phyloP scores from a whole-genome alignment of 2,797 vertebrate genomes.

The Oreonectes daqikongensis region DNA sequence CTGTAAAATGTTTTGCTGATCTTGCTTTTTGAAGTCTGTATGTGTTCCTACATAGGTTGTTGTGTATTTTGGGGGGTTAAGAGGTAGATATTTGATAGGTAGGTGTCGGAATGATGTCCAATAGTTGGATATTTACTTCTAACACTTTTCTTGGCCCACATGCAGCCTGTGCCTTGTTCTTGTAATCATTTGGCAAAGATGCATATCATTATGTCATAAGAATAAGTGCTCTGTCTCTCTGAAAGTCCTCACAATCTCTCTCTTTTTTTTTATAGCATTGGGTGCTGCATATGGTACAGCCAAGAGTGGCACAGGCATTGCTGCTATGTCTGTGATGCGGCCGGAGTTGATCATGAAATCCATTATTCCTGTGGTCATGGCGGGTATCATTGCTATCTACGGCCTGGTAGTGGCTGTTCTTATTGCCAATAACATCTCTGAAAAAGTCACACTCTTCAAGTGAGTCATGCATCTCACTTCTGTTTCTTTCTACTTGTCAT shows the following conservation, averaged over 20 bases:
- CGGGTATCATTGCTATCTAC: slow-evolving; percentile 98
- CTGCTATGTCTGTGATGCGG: slow-evolving; percentile 98
- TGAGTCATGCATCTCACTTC: slow-evolving; percentile 67
- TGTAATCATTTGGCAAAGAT: neutral
- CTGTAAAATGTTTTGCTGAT: slow-evolving; percentile 28
- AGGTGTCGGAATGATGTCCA: slow-evolving; percentile 13
- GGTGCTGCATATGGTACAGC: slow-evolving; percentile 98
- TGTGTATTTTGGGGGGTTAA: neutral
- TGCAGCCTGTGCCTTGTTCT: neutral
- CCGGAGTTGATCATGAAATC: slow-evolving; percentile 99
- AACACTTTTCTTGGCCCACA: slow-evolving; percentile 1
- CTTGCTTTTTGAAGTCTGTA: slow-evolving; percentile 20
- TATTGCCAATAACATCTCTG: slow-evolving; percentile 89
- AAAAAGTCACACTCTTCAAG: slow-evolving; percentile 85
- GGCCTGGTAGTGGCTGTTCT: slow-evolving; percentile 97
- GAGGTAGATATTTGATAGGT: slow-evolving; percentile 12
- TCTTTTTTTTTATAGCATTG: slow-evolving; percentile 78
- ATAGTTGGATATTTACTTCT: slow-evolving; percentile 13
- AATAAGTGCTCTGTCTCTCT: neutral
- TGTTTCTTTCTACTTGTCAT: neutral
- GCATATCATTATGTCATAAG: neutral
- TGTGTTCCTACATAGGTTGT: too few species aligned
- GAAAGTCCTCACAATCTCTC: neutral
- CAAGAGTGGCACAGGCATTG: slow-evolving; percentile 96
- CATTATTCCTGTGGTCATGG: slow-evolving; percentile 99